phyloP scores from a whole-genome alignment of 2,113 vertebrate genomes.

The Pedetes capensis region DNA sequence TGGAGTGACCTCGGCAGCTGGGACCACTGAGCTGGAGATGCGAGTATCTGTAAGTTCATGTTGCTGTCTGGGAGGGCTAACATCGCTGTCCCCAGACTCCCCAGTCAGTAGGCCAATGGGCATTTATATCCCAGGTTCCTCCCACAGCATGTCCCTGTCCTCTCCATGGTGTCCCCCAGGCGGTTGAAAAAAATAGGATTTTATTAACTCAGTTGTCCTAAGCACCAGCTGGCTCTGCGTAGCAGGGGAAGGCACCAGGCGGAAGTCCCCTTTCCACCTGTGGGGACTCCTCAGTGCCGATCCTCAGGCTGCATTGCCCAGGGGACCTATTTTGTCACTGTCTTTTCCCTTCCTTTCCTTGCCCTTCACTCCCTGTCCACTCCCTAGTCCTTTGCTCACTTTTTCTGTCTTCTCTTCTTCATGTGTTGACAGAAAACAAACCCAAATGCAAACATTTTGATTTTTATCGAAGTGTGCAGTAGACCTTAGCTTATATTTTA shows the following conservation, averaged over 20 bases:
- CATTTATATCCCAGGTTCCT: rapidly evolving
- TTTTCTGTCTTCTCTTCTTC: neutral
- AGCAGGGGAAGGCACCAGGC: neutral
- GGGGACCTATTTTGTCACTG: no score
- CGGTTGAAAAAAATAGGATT: neutral
- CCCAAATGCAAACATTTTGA: neutral
- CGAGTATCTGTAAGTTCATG: no score
- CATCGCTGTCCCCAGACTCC: rapidly evolving
- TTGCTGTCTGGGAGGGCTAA: no score
- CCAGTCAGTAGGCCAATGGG: neutral
- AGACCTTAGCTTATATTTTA: neutral
- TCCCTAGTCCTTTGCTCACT: neutral
- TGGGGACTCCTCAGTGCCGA: neutral
- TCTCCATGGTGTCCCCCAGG: neutral
- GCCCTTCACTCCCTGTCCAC: no score
- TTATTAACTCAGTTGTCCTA: neutral
- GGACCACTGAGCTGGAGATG: no score
- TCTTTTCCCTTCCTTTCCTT: no score
- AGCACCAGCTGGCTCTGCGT: no score
- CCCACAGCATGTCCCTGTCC: neutral
- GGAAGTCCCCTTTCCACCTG: no score
- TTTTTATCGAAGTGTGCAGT: neutral
- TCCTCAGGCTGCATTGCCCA: no score
- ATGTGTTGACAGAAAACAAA: neutral
- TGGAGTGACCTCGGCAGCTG: no score